A percentile compares a stretch with the other conserved stretches of the same genome.
Evolutionary conservation across 2,113 vertebrate genomes (phyloP).

Genomic region (Myiagra hebetior): DNA sequence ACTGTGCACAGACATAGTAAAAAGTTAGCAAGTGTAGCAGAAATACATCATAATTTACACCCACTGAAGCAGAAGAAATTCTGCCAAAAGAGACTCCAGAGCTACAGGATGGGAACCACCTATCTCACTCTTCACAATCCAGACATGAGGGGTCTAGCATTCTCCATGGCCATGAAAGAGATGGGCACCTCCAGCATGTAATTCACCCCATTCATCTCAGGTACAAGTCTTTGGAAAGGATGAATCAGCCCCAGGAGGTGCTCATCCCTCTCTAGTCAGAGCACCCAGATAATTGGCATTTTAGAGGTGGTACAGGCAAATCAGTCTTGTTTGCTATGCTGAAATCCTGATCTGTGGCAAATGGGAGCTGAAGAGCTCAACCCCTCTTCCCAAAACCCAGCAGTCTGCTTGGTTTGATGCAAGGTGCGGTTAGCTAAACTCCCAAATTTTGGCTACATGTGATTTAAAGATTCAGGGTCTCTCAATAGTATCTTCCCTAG

Average conservation of each 20-base stretch:
- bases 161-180: background rate
- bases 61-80: background rate
- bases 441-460: background rate
- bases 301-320: background rate
- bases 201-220: background rate
- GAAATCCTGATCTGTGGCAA: background rate
- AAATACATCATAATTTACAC: background rate
- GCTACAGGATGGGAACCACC: background rate
- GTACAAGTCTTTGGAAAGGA: background rate
- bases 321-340: background rate
- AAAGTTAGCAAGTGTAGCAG: background rate
- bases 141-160: background rate
- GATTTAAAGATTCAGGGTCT: background rate
- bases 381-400: background rate
- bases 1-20: background rate
- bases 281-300: background rate
- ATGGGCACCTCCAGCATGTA: rapidly evolving
- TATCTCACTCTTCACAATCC: background rate
- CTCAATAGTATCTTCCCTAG: background rate
- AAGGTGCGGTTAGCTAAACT: background rate
- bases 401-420: background rate
- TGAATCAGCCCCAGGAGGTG: background rate
- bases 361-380: background rate
- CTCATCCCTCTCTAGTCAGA: background rate
- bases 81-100: background rate